Evolutionary conservation across 2,113 vertebrate genomes (phyloP).

Genomic region (Thamnophis sirtalis): DNA sequence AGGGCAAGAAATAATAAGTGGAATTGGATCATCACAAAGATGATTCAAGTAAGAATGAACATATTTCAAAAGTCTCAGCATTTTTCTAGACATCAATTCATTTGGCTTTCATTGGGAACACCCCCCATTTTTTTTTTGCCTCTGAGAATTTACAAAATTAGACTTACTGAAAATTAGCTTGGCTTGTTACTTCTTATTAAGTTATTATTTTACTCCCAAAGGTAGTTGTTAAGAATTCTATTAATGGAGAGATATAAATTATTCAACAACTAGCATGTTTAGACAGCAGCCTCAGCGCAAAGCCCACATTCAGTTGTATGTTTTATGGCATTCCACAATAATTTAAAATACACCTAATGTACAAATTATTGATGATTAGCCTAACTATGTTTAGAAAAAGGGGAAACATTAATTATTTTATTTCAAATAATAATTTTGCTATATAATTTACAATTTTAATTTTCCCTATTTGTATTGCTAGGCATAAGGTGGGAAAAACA

Average conservation of each 20-base stretch:
- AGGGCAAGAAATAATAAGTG: neutral
- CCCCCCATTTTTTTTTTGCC: constrained; percentile 17
- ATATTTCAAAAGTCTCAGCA: neutral
- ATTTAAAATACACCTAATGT: constrained; percentile 30
- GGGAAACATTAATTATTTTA: constrained; percentile 24
- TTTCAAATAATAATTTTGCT: neutral
- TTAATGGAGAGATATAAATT: constrained; percentile 42
- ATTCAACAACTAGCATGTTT: constrained; percentile 39
- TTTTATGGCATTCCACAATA: constrained; percentile 22
- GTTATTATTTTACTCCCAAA: constrained; percentile 48
- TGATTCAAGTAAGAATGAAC: neutral
- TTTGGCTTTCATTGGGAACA: constrained; percentile 40
- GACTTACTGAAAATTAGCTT: constrained; percentile 45
- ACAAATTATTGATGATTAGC: constrained; percentile 37
- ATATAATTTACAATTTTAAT: neutral
- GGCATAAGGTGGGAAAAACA: neutral
- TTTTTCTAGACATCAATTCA: neutral
- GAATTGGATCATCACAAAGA: neutral
- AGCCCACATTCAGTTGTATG: constrained; percentile 24
- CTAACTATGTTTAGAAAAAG: constrained; percentile 17
- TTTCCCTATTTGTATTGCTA: neutral
- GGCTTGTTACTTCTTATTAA: constrained; percentile 54
- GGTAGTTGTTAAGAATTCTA: constrained; percentile 43
- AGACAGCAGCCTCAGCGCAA: constrained; percentile 34
- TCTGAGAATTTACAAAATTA: constrained; percentile 50